These are phyloP conservation scores for Auanema sp. DNA, from an alignment of 2,888 invertebrate species.

Conservation along the genomic window DNA sequence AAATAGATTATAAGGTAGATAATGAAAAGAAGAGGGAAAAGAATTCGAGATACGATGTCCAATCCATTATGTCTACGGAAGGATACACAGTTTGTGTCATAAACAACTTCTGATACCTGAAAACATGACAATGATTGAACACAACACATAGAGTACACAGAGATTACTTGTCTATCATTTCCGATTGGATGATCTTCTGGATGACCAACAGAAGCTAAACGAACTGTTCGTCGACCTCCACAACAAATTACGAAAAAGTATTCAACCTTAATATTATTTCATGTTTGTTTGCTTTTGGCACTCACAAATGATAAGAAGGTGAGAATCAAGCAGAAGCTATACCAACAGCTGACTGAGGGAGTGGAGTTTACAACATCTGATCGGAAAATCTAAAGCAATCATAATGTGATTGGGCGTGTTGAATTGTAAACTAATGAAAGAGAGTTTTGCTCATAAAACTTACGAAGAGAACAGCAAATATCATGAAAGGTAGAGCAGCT, in stretches of 20 bases:
- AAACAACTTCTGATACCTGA: conserved; percentile 31
- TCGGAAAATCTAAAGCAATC: conserved; percentile 23
- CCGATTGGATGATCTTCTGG: conserved; percentile 41
- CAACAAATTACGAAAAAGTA: conserved; percentile 61
- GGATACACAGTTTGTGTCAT: conserved; percentile 39
- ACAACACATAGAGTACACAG: not conserved
- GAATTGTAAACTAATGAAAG: conserved; percentile 25
- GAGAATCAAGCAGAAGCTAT: conserved; percentile 51
- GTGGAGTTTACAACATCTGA: conserved; percentile 12
- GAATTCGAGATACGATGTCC: conserved; percentile 55
- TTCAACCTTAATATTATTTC: conserved; percentile 35
- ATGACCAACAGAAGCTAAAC: conserved; percentile 28
- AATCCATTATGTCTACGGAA: conserved; percentile 49
- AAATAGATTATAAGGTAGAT: conserved; percentile 54
- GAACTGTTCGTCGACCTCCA: conserved; percentile 47
- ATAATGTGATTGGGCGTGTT: conserved; percentile 22
- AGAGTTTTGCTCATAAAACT: conserved; percentile 8
- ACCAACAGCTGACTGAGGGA: conserved; percentile 40
- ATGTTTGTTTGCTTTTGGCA: no score
- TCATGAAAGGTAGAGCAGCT: conserved; percentile 58
- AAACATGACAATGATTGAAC: not conserved
- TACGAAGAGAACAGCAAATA: conserved; percentile 68
- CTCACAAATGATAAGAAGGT: conserved; percentile 54
- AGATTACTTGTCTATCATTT: conserved; percentile 30
- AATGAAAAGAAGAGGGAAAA: conserved; percentile 56